phyloP scores from a whole-genome alignment of 2,113 vertebrate species.

The Menidia beryllina region DNA sequence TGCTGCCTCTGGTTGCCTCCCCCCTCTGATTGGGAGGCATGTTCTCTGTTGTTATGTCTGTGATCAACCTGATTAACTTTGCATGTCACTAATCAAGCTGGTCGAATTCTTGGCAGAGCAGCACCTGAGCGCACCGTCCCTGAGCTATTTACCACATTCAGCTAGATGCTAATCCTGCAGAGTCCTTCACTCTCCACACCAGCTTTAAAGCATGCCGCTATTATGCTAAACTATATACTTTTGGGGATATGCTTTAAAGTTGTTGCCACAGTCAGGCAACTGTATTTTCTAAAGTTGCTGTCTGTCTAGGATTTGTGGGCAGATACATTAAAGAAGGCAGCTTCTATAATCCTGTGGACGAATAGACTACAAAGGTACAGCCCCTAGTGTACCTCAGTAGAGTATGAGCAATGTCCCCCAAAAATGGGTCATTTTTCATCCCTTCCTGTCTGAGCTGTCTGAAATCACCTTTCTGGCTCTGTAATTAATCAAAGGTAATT shows the following conservation, averaged over 20 bases:
- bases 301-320: conserved; percentile 9
- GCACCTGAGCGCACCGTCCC: conserved; percentile 42
- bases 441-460: too few species aligned
- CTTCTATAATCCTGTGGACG: conserved; percentile 11
- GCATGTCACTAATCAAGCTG: conserved; percentile 55
- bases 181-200: not conserved
- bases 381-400: too few species aligned
- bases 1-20: conserved; percentile 17
- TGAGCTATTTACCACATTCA: conserved; percentile 25
- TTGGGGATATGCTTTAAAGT: conserved; percentile 37
- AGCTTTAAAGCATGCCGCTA: conserved; percentile 34
- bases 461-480: too few species aligned
- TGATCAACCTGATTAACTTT: conserved; percentile 56
- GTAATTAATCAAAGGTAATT: too few species aligned
- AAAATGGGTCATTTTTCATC: too few species aligned
- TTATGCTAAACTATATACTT: conserved; percentile 35
- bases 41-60: conserved; percentile 35
- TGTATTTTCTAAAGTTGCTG: conserved; percentile 2
- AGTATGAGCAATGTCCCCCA: too few species aligned
- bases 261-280: conserved; percentile 14
- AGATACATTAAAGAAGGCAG: conserved; percentile 2
- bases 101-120: conserved; percentile 20
- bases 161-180: too few species aligned
- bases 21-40: conserved; percentile 37
- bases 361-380: too few species aligned